Evolutionary conservation across 2,113 vertebrate species (phyloP).

Genomic region (Elephas maximus): DNA sequence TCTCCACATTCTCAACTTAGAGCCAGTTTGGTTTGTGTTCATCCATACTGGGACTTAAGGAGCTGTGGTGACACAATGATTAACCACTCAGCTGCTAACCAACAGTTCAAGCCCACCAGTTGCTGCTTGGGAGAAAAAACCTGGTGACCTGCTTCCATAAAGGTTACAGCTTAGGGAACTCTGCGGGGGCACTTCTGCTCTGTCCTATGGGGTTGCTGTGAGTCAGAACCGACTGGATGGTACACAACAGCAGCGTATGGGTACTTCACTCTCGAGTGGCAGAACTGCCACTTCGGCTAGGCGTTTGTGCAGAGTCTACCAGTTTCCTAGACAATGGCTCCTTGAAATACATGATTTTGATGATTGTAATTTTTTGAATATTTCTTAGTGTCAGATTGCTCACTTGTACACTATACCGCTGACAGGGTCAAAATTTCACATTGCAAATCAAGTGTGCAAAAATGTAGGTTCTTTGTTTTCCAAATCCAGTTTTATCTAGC

Average conservation of each 20-base stretch:
- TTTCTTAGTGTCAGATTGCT: not conserved
- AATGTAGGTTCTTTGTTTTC: not conserved
- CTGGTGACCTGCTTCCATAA: too few species aligned
- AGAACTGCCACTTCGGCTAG: not conserved
- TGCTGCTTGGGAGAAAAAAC: too few species aligned
- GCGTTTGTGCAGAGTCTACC: not conserved
- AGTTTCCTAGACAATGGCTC: not conserved
- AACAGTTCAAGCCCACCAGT: too few species aligned
- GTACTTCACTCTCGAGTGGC: not conserved
- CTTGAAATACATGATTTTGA: not conserved
- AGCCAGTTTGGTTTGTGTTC: not conserved
- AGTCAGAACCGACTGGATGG: too few species aligned
- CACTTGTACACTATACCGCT: not conserved
- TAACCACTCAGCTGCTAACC: too few species aligned
- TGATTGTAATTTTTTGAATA: not conserved
- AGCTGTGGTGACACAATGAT: too few species aligned
- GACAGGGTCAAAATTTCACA: not conserved
- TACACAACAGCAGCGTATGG: too few species aligned
- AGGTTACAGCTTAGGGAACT: too few species aligned
- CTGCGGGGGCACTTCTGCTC: too few species aligned
- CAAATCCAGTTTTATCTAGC: not conserved
- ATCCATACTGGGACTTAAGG: not conserved
- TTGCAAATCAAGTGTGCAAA: not conserved
- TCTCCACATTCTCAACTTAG: not conserved
- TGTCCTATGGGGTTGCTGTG: too few species aligned